Percentiles rank a stretch among this genome's conserved stretches.
Evolutionary conservation across 1,140 invertebrate genomes (phyloP).

Genomic region (Anadara kagoshimensis): DNA sequence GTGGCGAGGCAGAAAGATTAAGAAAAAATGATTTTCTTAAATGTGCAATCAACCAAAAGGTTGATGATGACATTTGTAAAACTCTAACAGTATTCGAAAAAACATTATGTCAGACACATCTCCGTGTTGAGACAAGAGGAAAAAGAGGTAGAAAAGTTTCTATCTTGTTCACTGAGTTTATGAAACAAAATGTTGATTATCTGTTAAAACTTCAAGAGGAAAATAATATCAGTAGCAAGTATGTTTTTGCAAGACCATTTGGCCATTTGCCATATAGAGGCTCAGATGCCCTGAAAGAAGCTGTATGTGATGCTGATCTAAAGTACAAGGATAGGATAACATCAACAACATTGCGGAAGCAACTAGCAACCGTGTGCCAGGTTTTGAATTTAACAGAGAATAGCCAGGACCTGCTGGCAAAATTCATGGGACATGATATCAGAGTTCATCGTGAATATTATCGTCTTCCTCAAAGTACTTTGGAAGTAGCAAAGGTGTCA

Average conservation of each 20-base stretch:
- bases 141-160: slow-evolving; percentile 25
- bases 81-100: slow-evolving; percentile 7
- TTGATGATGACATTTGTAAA: slow-evolving; percentile 11
- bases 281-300: background rate
- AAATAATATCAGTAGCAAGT: background rate
- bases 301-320: background rate
- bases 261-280: background rate
- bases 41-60: background rate
- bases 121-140: slow-evolving; percentile 9
- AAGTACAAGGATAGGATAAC: slow-evolving; percentile 2
- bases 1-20: slow-evolving; percentile 19
- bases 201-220: slow-evolving; percentile 6
- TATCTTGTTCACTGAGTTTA: slow-evolving; percentile 5
- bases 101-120: slow-evolving; percentile 1
- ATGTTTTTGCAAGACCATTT: background rate
- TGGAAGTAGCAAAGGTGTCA: slow-evolving; percentile 50
- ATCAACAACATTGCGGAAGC: slow-evolving; percentile 19
- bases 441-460: slow-evolving; percentile 51
- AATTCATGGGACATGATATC: slow-evolving; percentile 53
- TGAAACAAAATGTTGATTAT: slow-evolving; percentile 13
- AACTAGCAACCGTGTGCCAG: slow-evolving; percentile 20
- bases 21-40: background rate
- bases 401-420: slow-evolving; percentile 43
- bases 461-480: slow-evolving; percentile 47
- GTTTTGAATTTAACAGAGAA: slow-evolving; percentile 4